Base-by-base conservation (phyloP, 37 sponge, comb jelly and placozoan genomes). In the Oopsacas minuta region DNA sequence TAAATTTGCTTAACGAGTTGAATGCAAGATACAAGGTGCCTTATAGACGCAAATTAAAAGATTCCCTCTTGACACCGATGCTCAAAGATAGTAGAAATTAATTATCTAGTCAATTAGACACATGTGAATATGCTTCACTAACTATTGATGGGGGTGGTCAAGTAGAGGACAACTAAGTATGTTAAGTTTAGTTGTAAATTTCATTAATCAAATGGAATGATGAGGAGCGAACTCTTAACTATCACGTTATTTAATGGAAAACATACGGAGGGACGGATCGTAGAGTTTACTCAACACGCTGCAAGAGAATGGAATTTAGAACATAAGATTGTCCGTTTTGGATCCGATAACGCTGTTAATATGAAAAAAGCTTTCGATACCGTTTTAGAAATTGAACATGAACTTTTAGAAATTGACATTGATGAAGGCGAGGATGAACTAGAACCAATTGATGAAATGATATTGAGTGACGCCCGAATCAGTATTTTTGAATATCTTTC, bases 351-450 rank as follows among this genome's bases (percentile, higher is more conserved):
- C 75, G 75, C 75, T 61, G 75, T 34, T 61, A 61, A 61, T 61
- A 61, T 61, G 75, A 61, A 61, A 61, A 61, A 61, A 61, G 75
- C 75, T 25, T 42, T 42, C 49, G 49, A 42, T 42, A 42, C 49
- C 49, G 75, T 61, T 61, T 61, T 61, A 61, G 75, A 61, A 61
- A 61, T 61, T 61, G 75, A 61, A 61, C 75, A 61, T 61, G 75
- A 61, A 61, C 75, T 25, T 61, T 25, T n/a, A 61, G 75, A 61
- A 61, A 61, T 61, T 61, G 75, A 61, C 30, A 61, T 61, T 61
- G 75, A 61, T 61, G 75, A 12, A 25, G 75, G 28, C 75, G 75
- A 61, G 28, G 75, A 61, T 61, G 75, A 61, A 61, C 75, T 61
- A 61, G 75, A 61, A 3, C 17, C 22, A 61, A 61, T 61, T 61